Conservation (phyloP, 2,888 invertebrate species). For the Cynaeus angustus region DNA sequence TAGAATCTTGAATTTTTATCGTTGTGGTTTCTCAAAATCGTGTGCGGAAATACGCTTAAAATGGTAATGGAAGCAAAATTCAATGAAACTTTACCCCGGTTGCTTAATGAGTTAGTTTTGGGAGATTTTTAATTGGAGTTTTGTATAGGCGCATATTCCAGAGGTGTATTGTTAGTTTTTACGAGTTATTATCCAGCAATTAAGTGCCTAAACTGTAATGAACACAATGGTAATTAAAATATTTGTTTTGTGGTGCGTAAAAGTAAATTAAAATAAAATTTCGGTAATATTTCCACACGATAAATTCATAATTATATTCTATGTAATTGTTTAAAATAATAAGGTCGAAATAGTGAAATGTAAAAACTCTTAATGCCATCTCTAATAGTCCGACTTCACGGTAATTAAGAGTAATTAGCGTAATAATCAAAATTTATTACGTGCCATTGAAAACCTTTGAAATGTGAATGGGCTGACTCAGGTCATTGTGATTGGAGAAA, state of each 20-base stretch:
- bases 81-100: not conserved
- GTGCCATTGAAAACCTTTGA: conserved; percentile 36
- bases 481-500: conserved; percentile 26
- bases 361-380: conserved; percentile 49
- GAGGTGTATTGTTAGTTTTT: conserved; percentile 40
- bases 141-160: conserved; percentile 32
- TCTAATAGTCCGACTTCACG: conserved; percentile 49
- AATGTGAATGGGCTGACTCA: conserved; percentile 20
- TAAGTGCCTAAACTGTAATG: conserved; percentile 49
- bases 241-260: conserved; percentile 50
- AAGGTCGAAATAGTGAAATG: conserved; percentile 4
- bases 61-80: not conserved
- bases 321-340: conserved; percentile 42
- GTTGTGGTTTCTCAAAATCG: conserved; percentile 13
- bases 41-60: conserved; percentile 12
- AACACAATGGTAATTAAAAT: conserved; percentile 50
- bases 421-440: conserved; percentile 54
- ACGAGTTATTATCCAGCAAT: conserved; percentile 47
- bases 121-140: conserved; percentile 27
- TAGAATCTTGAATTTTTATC: too few relatives aligned
- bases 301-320: conserved; percentile 45
- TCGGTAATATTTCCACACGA: conserved; percentile 48
- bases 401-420: conserved; percentile 56
- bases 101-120: conserved; percentile 4
- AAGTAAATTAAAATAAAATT: conserved; percentile 47